Evolutionary conservation across 1,140 invertebrate species (phyloP).

Genomic region (Myzus persicae): DNA sequence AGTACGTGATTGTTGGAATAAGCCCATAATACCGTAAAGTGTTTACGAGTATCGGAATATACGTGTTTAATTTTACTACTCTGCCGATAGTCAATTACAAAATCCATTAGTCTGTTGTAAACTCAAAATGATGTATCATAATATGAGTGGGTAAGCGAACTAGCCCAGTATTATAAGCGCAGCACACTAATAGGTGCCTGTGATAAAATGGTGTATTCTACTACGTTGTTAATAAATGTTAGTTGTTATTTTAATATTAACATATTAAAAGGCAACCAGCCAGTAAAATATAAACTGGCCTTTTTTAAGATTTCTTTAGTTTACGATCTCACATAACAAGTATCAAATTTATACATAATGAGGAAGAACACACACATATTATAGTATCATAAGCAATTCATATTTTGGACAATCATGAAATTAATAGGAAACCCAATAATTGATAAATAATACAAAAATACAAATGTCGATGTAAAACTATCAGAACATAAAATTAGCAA

Average conservation of each 20-base stretch:
- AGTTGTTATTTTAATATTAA: not conserved
- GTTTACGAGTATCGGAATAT: not conserved
- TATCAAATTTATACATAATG: not conserved
- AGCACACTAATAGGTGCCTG: not conserved
- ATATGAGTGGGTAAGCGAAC: not conserved
- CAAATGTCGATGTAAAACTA: not conserved
- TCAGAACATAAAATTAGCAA: not conserved
- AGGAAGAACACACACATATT: not conserved
- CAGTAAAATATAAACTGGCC: not conserved
- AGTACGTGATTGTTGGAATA: not conserved
- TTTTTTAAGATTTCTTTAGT: not conserved
- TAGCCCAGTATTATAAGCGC: not conserved
- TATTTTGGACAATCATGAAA: too few relatives aligned
- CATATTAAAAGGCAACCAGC: not conserved
- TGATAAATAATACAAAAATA: not conserved
- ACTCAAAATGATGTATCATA: not conserved
- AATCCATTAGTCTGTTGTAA: not conserved
- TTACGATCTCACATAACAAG: not conserved
- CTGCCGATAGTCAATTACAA: not conserved
- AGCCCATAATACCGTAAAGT: not conserved
- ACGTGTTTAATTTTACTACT: not conserved
- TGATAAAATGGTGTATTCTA: not conserved
- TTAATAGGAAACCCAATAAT: not conserved
- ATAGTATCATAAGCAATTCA: too few relatives aligned
- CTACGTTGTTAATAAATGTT: not conserved